These are phyloP conservation scores for Globia sparganii DNA, from an alignment of 2,888 invertebrate genomes.

Conservation along the genomic window DNA sequence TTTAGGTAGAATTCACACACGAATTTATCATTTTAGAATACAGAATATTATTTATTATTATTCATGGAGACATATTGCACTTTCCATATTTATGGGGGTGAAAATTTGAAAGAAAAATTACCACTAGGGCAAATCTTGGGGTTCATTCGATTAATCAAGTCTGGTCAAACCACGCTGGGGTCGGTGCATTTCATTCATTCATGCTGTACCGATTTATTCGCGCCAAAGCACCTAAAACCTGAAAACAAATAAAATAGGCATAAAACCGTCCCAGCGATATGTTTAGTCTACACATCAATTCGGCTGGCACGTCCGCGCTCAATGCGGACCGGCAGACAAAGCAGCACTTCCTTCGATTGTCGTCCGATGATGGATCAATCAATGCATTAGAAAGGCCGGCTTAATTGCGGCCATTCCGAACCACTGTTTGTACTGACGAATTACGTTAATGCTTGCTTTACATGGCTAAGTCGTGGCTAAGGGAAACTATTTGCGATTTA, in stretches of 20 bases:
- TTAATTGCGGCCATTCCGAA: conserved; percentile 86
- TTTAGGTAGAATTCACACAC: conserved; percentile 39
- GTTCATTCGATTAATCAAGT: background rate
- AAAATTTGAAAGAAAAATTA: background rate
- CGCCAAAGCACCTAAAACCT: background rate
- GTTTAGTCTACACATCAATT: conserved; percentile 68
- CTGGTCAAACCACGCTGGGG: background rate
- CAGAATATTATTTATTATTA: background rate
- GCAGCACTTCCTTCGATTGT: conserved; percentile 85
- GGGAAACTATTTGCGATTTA: conserved; percentile 38
- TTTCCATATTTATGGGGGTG: background rate
- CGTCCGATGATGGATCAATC: conserved; percentile 89
- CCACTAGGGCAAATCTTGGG: too few species aligned
- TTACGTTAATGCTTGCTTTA: conserved; percentile 70
- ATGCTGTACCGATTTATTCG: background rate
- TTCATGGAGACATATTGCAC: background rate
- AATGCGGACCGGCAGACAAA: conserved; percentile 80
- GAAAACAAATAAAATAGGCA: conserved; percentile 48
- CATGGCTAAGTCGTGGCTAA: conserved; percentile 42
- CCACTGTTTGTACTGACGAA: conserved; percentile 85
- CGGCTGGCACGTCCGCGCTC: conserved; percentile 81
- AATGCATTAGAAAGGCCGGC: conserved; percentile 86
- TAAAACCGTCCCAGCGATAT: conserved; percentile 37
- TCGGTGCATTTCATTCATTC: background rate
- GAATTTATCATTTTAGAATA: background rate